These are phyloP conservation scores for Drosophila koepferae DNA, from an alignment of 2,888 invertebrate genomes.

Conservation along the genomic window DNA sequence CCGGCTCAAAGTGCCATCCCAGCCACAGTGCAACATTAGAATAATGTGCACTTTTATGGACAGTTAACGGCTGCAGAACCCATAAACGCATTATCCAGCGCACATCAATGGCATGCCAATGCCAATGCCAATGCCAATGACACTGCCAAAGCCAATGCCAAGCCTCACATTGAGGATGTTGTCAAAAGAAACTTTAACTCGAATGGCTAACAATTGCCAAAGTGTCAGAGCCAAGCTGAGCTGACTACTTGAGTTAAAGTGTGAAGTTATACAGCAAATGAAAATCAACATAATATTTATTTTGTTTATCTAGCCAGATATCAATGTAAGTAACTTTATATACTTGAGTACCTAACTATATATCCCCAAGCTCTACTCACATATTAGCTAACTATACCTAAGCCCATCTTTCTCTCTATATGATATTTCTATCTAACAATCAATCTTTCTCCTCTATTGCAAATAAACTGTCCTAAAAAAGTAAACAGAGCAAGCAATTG, in stretches of 20 bases:
- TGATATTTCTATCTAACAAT: background rate
- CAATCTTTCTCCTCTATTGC: too few species aligned
- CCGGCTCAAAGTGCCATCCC: slow-evolving; percentile 63
- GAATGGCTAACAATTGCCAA: background rate
- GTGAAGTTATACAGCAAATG: background rate
- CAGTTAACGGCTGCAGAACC: slow-evolving; percentile 77
- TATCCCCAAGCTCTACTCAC: too few species aligned
- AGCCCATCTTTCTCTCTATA: background rate
- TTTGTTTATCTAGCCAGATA: background rate
- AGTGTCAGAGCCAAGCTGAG: background rate
- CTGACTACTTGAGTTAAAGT: background rate
- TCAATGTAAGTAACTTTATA: background rate
- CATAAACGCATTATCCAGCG: slow-evolving; percentile 78
- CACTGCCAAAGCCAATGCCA: background rate
- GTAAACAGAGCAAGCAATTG: too few species aligned
- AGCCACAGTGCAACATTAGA: slow-evolving; percentile 78
- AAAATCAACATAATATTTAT: background rate
- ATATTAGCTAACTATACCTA: background rate
- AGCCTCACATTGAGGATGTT: slow-evolving; percentile 3
- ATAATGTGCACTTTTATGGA: slow-evolving; percentile 81
- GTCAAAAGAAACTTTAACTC: slow-evolving; percentile 21
- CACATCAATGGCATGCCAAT: slow-evolving; percentile 68
- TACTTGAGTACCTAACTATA: background rate
- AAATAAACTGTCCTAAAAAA: too few species aligned
- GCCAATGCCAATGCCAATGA: slow-evolving; percentile 51